Percentiles rank a stretch among this genome's conserved stretches.
phyloP scores from a whole-genome alignment of 2,888 invertebrate genomes.

The Microplitis manilae region DNA sequence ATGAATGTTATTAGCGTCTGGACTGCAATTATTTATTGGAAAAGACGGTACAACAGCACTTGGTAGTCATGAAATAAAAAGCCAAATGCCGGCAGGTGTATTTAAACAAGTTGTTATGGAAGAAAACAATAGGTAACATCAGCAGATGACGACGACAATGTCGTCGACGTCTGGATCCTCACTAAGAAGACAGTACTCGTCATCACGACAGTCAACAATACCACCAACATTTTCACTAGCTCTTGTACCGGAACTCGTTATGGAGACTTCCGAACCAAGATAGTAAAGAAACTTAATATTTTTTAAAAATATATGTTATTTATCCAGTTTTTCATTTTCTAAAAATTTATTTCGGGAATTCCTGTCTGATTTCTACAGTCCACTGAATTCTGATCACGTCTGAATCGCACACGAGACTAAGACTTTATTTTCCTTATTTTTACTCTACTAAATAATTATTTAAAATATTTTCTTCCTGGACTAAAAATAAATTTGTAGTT shows the following conservation, averaged over 20 bases:
- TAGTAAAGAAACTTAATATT: conserved; percentile 52
- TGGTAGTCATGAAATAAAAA: conserved; percentile 86
- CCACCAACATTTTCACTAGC: conserved; percentile 61
- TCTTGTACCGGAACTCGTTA: conserved; percentile 68
- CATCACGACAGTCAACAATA: conserved; percentile 59
- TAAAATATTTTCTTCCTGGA: conserved; percentile 6
- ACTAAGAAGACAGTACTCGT: conserved; percentile 58
- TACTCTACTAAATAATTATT: background rate
- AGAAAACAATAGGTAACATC: conserved; percentile 80
- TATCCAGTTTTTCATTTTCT: too few relatives aligned
- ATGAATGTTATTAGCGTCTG: conserved; percentile 79
- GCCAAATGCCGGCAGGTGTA: conserved; percentile 81
- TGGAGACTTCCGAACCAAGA: conserved; percentile 67
- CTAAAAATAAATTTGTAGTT: background rate
- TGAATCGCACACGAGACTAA: conserved; percentile 34
- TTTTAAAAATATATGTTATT: background rate
- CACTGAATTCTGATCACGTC: conserved; percentile 5
- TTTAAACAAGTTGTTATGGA: conserved; percentile 86
- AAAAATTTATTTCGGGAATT: too few relatives aligned
- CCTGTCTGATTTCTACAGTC: background rate
- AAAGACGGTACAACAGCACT: conserved; percentile 92
- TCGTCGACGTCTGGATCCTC: conserved; percentile 48
- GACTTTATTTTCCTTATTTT: conserved; percentile 27
- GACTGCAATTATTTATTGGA: conserved; percentile 90
- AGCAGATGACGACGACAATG: conserved; percentile 12